Conservation (phyloP, 1,140 invertebrate genomes). For the Philaenus spumarius region DNA sequence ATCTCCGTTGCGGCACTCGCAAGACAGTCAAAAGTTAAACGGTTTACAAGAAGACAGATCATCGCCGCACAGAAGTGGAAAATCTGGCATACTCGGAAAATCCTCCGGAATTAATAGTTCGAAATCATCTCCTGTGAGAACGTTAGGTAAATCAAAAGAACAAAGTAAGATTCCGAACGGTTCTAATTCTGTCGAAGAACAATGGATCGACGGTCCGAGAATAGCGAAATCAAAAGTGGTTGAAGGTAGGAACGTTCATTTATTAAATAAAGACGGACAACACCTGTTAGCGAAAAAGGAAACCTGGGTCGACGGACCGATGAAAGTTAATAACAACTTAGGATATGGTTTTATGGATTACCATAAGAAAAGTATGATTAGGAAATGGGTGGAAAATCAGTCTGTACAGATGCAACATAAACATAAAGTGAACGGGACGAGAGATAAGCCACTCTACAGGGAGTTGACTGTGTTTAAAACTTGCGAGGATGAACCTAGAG, state of each 20-base stretch:
- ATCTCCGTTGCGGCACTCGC: slow-evolving; percentile 23
- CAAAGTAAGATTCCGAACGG: slow-evolving; percentile 12
- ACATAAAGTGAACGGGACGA: slow-evolving; percentile 3
- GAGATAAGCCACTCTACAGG: slow-evolving; percentile 43
- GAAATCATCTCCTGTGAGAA: slow-evolving; percentile 53
- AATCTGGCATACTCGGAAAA: slow-evolving; percentile 38
- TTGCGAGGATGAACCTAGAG: slow-evolving; percentile 45
- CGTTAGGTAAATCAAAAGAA: slow-evolving; percentile 39
- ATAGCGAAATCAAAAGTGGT: slow-evolving; percentile 77
- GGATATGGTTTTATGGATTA: slow-evolving; percentile 84
- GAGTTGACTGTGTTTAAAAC: slow-evolving; percentile 56
- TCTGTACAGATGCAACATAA: slow-evolving; percentile 57
- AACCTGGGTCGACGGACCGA: slow-evolving; percentile 90
- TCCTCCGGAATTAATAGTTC: slow-evolving; percentile 25
- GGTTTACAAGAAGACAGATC: neutral
- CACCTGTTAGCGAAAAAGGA: slow-evolving; percentile 50
- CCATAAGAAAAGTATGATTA: slow-evolving; percentile 87
- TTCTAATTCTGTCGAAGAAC: slow-evolving; percentile 55
- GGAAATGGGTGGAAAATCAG: slow-evolving; percentile 90
- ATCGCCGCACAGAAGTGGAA: slow-evolving; percentile 8
- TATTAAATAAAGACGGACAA: slow-evolving; percentile 17
- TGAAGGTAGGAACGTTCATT: slow-evolving; percentile 56
- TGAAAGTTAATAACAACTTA: slow-evolving; percentile 32
- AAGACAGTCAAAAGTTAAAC: neutral
- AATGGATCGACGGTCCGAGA: slow-evolving; percentile 93